Evolutionary conservation across 2,888 invertebrate genomes (phyloP), one percentile per base, ranked within the genome.

Genomic region (Balanococcus diminutus): DNA sequence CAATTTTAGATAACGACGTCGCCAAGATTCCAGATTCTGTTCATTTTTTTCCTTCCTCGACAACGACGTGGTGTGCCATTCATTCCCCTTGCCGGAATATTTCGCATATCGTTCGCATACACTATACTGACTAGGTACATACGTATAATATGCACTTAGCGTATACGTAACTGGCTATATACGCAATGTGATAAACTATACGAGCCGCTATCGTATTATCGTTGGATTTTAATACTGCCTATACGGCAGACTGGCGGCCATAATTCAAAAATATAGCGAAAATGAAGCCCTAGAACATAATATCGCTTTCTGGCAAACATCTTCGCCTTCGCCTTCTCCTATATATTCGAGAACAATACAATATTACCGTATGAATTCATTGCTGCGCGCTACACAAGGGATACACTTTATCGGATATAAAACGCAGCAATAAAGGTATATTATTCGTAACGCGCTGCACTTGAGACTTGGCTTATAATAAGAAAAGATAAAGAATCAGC

Each of bases 401-500:
- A 83, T 83, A 83, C 83, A 83, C 83, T 83, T 83, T 83, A 83
- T 83, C 83, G 83, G 83, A 67, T 83, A 83, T 83, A 83, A 83
- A 83, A 56, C 83, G 83, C 83, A 83, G 83, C 83, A 83, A 83
- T 83, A 83, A 83, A 83, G 83, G 83, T 83, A 83, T 83, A 83
- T 83, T 83, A 83, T 83, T 83, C 83, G 83, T 83, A 83, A 83
- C 83, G 83, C 28, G 83, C 83, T 61, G 83, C 83, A 83, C 83
- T 83, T 83, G 83, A 83, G 61, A 83, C 83, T 83, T 82, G 83
- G 83, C 83, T 83, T 46, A 83, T 83, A 83, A 83, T 83, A 83
- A 83, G 83, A 83, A 83, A 83, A 83, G 83, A 83, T 83, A 83
- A 61, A 83, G 61, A 36, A 83, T 61, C 83, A 56, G 56, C 56